Evolutionary conservation across 2,113 vertebrate species (phyloP), one percentile per base, ranked within the genome.

Genomic region (Kryptolebias marmoratus): DNA sequence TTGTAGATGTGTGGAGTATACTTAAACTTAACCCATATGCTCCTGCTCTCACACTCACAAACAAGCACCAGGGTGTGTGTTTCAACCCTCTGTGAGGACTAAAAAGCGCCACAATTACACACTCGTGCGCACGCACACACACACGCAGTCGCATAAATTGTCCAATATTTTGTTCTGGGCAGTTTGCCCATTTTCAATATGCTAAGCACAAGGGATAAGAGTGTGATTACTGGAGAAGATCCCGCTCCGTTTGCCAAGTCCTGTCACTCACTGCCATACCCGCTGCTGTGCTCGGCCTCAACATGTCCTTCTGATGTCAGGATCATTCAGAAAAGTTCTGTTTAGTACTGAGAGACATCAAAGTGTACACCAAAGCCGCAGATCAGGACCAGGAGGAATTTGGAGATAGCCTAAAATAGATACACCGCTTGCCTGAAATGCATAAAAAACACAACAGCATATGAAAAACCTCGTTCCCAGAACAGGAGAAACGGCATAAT

Each of bases 151-250:
- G 50, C 63, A 76, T 81, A 78, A 89, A 84, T 87, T 84, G 82
- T 89, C 85, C 81, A 90, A 87, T 90, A 84, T 89, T 92, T 89
- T 83, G 79, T 86, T 82, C 87, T 82, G 87, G 90, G 89, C 90
- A 80, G 55, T 7, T 44, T 84, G 84, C 89, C 92, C 77, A 76
- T 81, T 82, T 88, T 82, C 83, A 89, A 87, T 89, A 87, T 84
- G 85, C 86, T 87, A 78, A 90, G 77, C 86, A 84, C 82, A 53
- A 68, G 78, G 76, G 83, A 89, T 88, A 83, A 88, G 84, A 85
- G 80, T 81, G 73, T 83, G 87, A 88, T 89, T 81, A 89, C 77
- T 85, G 64, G 80, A 83, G 77, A 87, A 83, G 88, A 84, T 75
- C 73, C 82, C 75, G 50, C 71, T 81, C 77, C 68, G 54, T 73